These are phyloP conservation scores for Drosophila diplacantha DNA, from an alignment of 2,888 invertebrate genomes.

Conservation along the genomic window DNA sequence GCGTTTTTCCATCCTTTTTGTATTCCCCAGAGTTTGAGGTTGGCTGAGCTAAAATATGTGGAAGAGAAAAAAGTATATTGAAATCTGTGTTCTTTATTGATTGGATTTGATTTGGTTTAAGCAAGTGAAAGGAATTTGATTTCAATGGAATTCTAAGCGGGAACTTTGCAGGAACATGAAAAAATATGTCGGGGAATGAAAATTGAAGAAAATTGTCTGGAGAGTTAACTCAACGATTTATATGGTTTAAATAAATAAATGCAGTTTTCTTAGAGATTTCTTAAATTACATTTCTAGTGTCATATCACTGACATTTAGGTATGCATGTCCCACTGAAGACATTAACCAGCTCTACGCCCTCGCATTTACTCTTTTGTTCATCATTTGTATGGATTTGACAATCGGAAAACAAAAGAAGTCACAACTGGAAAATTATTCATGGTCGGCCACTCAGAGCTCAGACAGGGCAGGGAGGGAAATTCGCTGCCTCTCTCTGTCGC, in stretches of 20 bases:
- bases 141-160: conserved; percentile 19
- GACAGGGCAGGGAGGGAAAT: conserved; percentile 19
- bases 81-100: conserved; percentile 28
- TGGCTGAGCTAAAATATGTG: background rate
- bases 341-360: conserved; percentile 41
- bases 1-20: conserved; percentile 16
- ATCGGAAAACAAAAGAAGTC: conserved; percentile 41
- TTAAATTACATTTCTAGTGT: background rate
- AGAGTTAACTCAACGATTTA: no score
- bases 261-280: background rate
- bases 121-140: conserved; percentile 34
- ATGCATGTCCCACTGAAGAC: conserved; percentile 28
- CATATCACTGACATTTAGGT: conserved; percentile 5
- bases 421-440: conserved; percentile 62
- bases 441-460: conserved; percentile 55
- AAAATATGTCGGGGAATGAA: background rate
- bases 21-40: background rate
- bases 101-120: conserved; percentile 35
- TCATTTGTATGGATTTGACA: conserved; percentile 48
- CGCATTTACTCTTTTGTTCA: conserved; percentile 45
- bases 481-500: background rate
- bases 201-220: background rate
- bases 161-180: background rate
- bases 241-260: background rate
- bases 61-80: conserved; percentile 13